These are phyloP conservation scores for Chrysocyon brachyurus DNA, from an alignment of 2,797 vertebrate genomes.

Conservation along the genomic window DNA sequence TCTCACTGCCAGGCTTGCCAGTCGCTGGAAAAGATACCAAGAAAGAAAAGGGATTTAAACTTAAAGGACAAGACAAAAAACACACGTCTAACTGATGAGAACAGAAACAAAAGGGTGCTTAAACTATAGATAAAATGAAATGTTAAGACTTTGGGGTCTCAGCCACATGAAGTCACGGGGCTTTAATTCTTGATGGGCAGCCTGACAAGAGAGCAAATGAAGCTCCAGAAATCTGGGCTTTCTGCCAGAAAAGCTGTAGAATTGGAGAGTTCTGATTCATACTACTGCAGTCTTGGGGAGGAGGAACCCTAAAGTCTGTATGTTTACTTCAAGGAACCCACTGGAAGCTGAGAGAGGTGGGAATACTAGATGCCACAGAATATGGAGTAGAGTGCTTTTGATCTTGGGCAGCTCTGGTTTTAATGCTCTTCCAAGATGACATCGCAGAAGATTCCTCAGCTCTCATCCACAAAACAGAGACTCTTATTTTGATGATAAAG, in stretches of 20 bases:
- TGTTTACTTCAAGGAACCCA: conserved; percentile 4
- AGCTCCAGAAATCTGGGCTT: conserved; percentile 47
- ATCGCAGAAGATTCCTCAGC: not conserved
- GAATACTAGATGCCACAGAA: not conserved
- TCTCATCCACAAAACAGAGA: not conserved
- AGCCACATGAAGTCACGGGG: conserved; percentile 34
- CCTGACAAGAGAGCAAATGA: conserved; percentile 70
- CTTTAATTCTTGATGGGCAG: conserved; percentile 71
- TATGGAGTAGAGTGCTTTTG: not conserved
- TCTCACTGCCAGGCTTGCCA: conserved; percentile 62
- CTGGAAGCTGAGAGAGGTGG: not conserved
- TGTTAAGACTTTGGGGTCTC: conserved; percentile 20
- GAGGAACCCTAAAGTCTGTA: not conserved
- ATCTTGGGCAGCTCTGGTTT: not conserved
- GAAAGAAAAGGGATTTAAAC: conserved; percentile 76
- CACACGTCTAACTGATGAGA: conserved; percentile 76
- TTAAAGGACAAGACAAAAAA: conserved; percentile 79
- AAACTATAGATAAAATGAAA: conserved; percentile 79
- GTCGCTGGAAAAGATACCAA: conserved; percentile 71
- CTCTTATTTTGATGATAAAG: conserved; percentile 25
- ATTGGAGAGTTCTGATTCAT: not conserved
- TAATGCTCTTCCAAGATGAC: not conserved
- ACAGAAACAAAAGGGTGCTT: conserved; percentile 75
- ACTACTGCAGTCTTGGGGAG: not conserved
- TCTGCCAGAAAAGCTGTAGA: conserved; percentile 39